phyloP scores from a whole-genome alignment of 2,888 invertebrate genomes.

The Philhelius pedissequus region DNA sequence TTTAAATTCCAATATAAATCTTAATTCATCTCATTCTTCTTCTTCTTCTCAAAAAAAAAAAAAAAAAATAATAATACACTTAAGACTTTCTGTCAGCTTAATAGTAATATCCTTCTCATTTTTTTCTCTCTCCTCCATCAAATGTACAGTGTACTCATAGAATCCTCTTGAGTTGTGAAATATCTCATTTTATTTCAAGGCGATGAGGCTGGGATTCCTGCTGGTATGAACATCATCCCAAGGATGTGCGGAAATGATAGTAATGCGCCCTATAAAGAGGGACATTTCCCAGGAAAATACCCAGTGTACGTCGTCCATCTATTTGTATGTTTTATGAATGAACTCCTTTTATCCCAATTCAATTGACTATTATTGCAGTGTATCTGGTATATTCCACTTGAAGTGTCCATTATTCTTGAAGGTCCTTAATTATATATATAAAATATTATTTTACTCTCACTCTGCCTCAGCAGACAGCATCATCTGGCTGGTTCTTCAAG shows the following conservation, averaged over 20 bases:
- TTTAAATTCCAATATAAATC: slow-evolving; percentile 16
- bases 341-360: slow-evolving; percentile 22
- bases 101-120: slow-evolving; percentile 57
- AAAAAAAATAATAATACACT: background rate
- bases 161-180: background rate
- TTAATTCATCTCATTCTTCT: background rate
- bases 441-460: background rate
- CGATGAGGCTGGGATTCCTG: background rate
- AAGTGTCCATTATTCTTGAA: slow-evolving; percentile 4
- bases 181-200: slow-evolving; percentile 8
- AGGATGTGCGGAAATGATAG: slow-evolving; percentile 24
- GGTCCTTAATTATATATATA: slow-evolving; percentile 4
- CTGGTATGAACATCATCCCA: background rate
- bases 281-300: background rate
- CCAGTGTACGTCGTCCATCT: background rate
- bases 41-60: background rate
- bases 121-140: background rate
- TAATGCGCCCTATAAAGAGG: background rate
- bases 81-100: slow-evolving; percentile 55
- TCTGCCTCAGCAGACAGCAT: background rate
- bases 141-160: background rate
- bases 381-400: background rate
- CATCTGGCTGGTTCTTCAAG: background rate
- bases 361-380: slow-evolving; percentile 44
- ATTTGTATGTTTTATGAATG: background rate